phyloP scores from a whole-genome alignment of 2,113 vertebrate species.

The Rhinolophus ferrumequinum region DNA sequence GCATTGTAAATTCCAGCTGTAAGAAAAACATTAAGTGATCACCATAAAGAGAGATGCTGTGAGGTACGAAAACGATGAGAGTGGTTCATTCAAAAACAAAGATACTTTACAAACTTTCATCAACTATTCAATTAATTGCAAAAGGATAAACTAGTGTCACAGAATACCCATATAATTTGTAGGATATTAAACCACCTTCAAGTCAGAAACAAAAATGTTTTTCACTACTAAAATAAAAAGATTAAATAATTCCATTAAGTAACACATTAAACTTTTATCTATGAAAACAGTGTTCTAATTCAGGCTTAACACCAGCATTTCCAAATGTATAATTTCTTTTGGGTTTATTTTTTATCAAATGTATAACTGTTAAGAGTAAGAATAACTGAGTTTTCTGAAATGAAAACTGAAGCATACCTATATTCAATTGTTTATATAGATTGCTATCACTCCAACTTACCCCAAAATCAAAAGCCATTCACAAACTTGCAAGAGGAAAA shows the following conservation, averaged over 20 bases:
- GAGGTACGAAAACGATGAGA: constrained; percentile 17
- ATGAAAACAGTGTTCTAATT: constrained; percentile 20
- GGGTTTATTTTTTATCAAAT: no score
- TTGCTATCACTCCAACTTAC: constrained; percentile 15
- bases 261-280: constrained; percentile 43
- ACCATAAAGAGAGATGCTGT: not conserved
- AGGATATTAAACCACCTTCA: constrained; percentile 36
- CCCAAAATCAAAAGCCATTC: constrained; percentile 11
- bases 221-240: constrained; percentile 49
- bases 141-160: not conserved
- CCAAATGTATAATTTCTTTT: not conserved
- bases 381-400: not conserved
- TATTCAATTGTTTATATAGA: not conserved
- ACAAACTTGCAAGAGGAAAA: constrained; percentile 43
- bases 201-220: constrained; percentile 37
- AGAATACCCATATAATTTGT: constrained; percentile 33
- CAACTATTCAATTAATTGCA: not conserved
- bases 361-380: not conserved
- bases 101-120: not conserved
- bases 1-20: constrained; percentile 97
- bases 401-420: constrained; percentile 31
- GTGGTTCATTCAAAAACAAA: not conserved
- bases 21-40: constrained; percentile 22
- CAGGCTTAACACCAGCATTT: constrained; percentile 35
- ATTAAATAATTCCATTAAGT: constrained; percentile 37